Evolutionary conservation across 2,888 invertebrate species (phyloP).

Genomic region (Elysia crispata): DNA sequence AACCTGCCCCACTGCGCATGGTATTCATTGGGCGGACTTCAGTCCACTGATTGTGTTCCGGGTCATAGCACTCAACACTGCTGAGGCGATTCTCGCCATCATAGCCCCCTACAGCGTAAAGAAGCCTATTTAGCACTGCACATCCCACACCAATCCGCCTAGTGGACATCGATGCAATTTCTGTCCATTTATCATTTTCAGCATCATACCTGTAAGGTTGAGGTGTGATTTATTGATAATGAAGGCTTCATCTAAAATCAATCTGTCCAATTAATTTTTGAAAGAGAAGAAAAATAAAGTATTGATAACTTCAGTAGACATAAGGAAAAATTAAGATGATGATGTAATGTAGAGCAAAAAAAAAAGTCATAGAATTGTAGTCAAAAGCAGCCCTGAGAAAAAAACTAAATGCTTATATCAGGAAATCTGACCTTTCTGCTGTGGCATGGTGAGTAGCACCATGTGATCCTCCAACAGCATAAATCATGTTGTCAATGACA

Average conservation of each 20-base stretch:
- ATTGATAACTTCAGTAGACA: too few species aligned
- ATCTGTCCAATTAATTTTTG: too few species aligned
- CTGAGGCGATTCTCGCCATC: conserved; percentile 88
- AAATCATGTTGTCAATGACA: conserved; percentile 93
- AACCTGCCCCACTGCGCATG: conserved; percentile 90
- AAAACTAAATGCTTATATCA: too few species aligned
- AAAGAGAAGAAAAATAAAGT: too few species aligned
- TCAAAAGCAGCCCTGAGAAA: too few species aligned
- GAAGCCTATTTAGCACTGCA: conserved; percentile 81
- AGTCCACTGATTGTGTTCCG: conserved; percentile 93
- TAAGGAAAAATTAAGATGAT: too few species aligned
- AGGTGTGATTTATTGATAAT: too few species aligned
- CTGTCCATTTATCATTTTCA: conserved; percentile 88
- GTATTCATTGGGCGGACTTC: conserved; percentile 87
- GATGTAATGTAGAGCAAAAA: too few species aligned
- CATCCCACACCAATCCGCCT: conserved; percentile 86
- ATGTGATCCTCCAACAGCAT: conserved; percentile 94
- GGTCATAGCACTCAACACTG: conserved; percentile 94
- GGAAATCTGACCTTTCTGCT: conserved; percentile 86
- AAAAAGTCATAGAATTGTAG: too few species aligned
- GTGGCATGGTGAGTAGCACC: conserved; percentile 90
- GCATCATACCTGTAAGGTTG: conserved; percentile 86
- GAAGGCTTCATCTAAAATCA: too few species aligned
- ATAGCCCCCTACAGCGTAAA: conserved; percentile 91
- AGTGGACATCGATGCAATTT: conserved; percentile 80